These are phyloP conservation scores for Prorops nasuta DNA, from an alignment of 1,140 invertebrate species.

Conservation along the genomic window DNA sequence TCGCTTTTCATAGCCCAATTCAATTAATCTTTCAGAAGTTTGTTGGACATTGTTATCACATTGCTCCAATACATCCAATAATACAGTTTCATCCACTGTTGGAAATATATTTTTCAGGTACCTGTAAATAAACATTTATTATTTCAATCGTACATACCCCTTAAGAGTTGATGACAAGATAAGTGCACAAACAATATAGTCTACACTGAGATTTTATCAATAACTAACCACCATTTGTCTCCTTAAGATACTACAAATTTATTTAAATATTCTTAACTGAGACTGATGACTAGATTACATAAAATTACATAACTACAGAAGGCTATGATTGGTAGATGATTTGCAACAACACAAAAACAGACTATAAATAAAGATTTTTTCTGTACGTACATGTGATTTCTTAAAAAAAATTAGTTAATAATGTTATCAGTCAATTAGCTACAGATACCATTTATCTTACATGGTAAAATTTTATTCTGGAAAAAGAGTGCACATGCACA, in stretches of 20 bases:
- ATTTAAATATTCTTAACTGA: too few relatives aligned
- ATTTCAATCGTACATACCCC: too few relatives aligned
- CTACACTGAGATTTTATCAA: too few relatives aligned
- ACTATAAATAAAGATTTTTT: background rate
- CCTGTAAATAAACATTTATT: constrained; percentile 52
- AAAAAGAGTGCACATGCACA: constrained; percentile 28
- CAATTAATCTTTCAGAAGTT: constrained; percentile 74
- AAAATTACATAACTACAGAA: too few relatives aligned
- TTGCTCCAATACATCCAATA: constrained; percentile 78
- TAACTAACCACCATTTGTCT: too few relatives aligned
- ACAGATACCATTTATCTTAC: background rate
- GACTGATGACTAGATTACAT: too few relatives aligned
- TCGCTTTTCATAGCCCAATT: constrained; percentile 79
- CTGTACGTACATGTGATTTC: constrained; percentile 14
- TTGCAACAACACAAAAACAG: background rate
- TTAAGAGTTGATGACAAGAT: background rate
- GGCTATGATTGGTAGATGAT: too few relatives aligned
- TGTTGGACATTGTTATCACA: constrained; percentile 87
- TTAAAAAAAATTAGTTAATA: too few relatives aligned
- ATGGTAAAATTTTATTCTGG: too few relatives aligned
- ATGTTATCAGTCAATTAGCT: constrained; percentile 3
- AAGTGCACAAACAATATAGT: background rate
- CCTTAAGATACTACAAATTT: too few relatives aligned
- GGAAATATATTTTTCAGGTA: constrained; percentile 90
- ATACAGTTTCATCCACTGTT: constrained; percentile 85